Base-by-base conservation (phyloP, 1,140 invertebrate species). In the Drosophila saltans region DNA sequence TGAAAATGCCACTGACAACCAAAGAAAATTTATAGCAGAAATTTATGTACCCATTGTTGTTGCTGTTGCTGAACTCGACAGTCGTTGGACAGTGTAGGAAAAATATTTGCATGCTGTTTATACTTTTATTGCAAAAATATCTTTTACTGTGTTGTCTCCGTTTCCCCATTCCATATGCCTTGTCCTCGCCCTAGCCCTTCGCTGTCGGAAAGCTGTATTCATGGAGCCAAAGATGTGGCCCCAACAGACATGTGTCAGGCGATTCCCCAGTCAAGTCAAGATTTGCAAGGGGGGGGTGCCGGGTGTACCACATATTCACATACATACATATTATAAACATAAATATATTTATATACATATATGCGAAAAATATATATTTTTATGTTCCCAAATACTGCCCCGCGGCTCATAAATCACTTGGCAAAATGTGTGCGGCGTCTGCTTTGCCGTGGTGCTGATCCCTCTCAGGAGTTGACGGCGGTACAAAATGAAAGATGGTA, bases 21-120 rank as follows among this genome's bases (percentile, higher is more conserved):
- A 80, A 86, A 88, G 83, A 72, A 88, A 86, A 86, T 86, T 86
- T 86, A 86, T 88, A 83, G 83, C 84, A 83, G 77, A 88, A 88
- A 88, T 85, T 63, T 85, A 85, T 85, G 81, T 78, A 81, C 75
- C 80, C 45, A 65, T 81, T 85, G 81, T 81, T 81, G 74, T 74
- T 85, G 72, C 52, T 66, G 62, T 57, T 67, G 57, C 45, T 52
- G 24, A 40, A 40, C 36, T 45, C 66, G 72, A 68, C 70, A 69
- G 67, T 68, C 75, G 73, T 67, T 45, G 69, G 61, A 81, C 67
- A 69, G 69, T 84, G 55, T 81, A 86, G 70, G 81, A 78, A 83
- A 81, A 82, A 82, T 88, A 86, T 88, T 86, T 86, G 52, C 82
- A 72, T 78, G 81, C 78, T 85, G 81, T 70, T 85, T 85, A 85